Evolutionary conservation across 92 coral and sea anemone genomes (phyloP).

Genomic region (Metridium senile): DNA sequence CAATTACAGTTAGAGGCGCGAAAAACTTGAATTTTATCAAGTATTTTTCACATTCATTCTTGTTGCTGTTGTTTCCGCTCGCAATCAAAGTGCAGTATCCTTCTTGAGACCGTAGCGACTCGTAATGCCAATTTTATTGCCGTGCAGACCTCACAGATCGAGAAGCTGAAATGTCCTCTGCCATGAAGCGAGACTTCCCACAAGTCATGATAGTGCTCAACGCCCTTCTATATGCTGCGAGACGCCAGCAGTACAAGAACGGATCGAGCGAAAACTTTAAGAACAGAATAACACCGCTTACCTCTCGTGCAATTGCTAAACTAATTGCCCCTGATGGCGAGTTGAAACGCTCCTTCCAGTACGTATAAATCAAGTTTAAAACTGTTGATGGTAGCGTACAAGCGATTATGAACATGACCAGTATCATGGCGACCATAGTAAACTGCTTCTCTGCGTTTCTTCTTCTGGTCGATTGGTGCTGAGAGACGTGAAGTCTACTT

Average conservation of each 20-base stretch:
- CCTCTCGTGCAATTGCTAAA: background rate
- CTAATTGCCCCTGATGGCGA: background rate
- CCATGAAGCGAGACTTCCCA: background rate
- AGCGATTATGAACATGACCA: constrained; percentile 36
- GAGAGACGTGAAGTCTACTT: background rate
- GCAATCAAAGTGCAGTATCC: background rate
- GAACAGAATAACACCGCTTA: constrained; percentile 19
- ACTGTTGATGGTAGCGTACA: constrained; percentile 45
- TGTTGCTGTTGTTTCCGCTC: too few relatives aligned
- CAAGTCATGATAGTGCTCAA: constrained; percentile 24
- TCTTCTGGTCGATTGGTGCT: constrained; percentile 11
- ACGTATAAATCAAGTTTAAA: background rate
- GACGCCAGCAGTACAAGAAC: constrained; percentile 53
- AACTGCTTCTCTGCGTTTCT: constrained; percentile 33
- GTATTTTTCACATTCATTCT: too few relatives aligned
- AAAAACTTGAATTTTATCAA: too few relatives aligned
- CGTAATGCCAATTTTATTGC: background rate
- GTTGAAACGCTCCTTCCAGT: background rate
- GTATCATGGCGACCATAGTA: constrained; percentile 40
- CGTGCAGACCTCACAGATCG: background rate
- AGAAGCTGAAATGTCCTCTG: background rate
- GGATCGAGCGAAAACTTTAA: constrained; percentile 59
- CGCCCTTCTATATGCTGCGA: constrained; percentile 40
- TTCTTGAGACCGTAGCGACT: background rate
- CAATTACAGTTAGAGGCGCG: too few relatives aligned